Base-by-base conservation (phyloP, 2,797 vertebrate species). In the Gobionotothen gibberifrons region DNA sequence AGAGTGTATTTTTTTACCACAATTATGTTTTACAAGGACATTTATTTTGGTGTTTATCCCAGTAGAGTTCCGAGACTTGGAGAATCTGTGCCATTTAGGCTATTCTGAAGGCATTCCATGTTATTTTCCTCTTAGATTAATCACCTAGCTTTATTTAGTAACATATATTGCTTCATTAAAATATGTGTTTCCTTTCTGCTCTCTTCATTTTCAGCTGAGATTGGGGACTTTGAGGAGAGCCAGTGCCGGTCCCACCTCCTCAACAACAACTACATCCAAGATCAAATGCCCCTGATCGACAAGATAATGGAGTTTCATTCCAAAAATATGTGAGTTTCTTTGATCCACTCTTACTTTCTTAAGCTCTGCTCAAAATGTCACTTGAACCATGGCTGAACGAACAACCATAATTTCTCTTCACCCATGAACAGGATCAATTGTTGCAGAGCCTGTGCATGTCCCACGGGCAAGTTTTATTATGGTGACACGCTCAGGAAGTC, bases 201-300 rank as follows among this genome's bases (percentile, higher is more conserved):
- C 44, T 19, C 19, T 76, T 10, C 32, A 11, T 36, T 76, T 83
- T 61, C 90, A 99, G 98, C 98, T 59, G 98, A 99, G 93, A 97
- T 99, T 85, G 98, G 98, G 56, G 98, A 99, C 94, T 99, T 97
- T 86, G 98, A 99, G 90, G 98, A 98, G 93, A 95, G 94, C 66
- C 94, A 95, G 82, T 96, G 97, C 93, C 95, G 95, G 81, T 97
- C 97, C 90, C 98, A 99, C 86, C 96, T 99, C 91, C 95, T 95
- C 55, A 98, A 99, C 91, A 98, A 96, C 92, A 97, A 95, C 88
- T 99, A 99, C 90, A 95, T 99, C 93, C 97, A 97, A 87, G 96
- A 99, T 82, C 98, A 99, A 89, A 97, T 99, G 88, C 93, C 96
- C 8, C 93, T 99, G 82, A 97, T 97, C 87, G 98, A 99, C 86